Evolutionary conservation across 2,113 vertebrate species (phyloP), one percentile per base, ranked within the genome.

Genomic region (Oreochromis spilurus): DNA sequence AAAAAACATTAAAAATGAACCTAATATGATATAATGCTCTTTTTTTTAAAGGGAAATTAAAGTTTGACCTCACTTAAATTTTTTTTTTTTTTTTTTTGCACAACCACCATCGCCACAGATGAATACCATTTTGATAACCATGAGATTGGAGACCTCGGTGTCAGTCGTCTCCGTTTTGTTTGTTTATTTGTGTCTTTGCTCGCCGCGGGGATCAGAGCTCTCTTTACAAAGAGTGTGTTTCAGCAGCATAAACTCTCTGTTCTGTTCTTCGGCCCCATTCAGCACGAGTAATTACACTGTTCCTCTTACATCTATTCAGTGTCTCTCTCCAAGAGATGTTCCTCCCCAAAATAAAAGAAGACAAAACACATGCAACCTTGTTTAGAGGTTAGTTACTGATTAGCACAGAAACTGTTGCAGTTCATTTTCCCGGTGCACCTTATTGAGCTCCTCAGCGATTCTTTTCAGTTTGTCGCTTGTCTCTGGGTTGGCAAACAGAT

Each of bases 321-420:
- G 85, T 77, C 55, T 77, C 86, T 40, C 65, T 88, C 82, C 38
- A 70, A 86, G 88, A 90, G 88, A 85, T 90, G 80, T 84, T 48
- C 52, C 93, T 81, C 50, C 50, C 19, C 72, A 12, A 84, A 91
- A 65, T 65, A 65, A 62, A 77, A 54, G 45, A 62, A 75, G 53
- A 90, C 88, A 84, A 87, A 89, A 92, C 91, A 93, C 89, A 79
- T 82, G 79, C 89, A 88, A 62, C 78, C 91, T 90, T 83, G 90
- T 94, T 93, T 90, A 21, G 93, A 91, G 91, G 92, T 93, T 94
- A 92, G 92, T 91, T 94, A 92, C 92, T 94, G 93, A 95, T 94
- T 95, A 94, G 93, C 89, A 81, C 81, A 82, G 70, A 91, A 93
- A 92, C 90, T 94, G 91, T 89, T 84, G 86, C 94, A 94, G 90